Conservation (phyloP, 2,888 invertebrate species). For the Sarcophaga variegata region DNA sequence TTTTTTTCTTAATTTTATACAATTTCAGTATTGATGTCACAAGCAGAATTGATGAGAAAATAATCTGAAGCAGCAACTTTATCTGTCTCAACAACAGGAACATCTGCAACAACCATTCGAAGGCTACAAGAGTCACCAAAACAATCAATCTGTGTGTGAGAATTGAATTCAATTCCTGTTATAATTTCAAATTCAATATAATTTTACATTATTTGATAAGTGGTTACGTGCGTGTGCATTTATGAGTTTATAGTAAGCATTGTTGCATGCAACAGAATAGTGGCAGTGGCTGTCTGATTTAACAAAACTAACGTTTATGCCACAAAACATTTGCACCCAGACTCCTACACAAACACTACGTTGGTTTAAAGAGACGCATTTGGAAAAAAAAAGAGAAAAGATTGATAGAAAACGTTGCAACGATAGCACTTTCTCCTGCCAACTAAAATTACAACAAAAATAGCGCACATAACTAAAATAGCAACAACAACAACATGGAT, state of each 20-base stretch:
- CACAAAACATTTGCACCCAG: neutral
- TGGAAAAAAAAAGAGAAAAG: neutral
- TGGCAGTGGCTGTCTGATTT: neutral
- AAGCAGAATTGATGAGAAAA: neutral
- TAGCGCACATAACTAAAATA: neutral
- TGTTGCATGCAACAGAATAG: slow-evolving; percentile 4
- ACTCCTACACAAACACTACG: neutral
- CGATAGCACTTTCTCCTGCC: neutral
- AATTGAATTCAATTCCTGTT: slow-evolving; percentile 44
- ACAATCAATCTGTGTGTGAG: slow-evolving; percentile 4
- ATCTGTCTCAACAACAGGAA: neutral
- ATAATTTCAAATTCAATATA: slow-evolving; percentile 29
- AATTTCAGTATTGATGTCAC: slow-evolving; percentile 46
- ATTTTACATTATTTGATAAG: slow-evolving; percentile 3
- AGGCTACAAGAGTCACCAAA: neutral
- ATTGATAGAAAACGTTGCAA: neutral
- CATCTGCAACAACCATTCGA: neutral
- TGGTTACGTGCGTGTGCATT: neutral
- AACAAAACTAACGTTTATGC: neutral
- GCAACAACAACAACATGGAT: slow-evolving; percentile 70
- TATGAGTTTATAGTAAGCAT: neutral
- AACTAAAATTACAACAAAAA: slow-evolving; percentile 10
- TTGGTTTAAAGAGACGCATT: neutral
- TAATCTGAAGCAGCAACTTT: too few relatives aligned
- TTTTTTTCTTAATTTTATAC: slow-evolving; percentile 46